phyloP scores from a whole-genome alignment of 2,113 vertebrate species.

The Muntiacus reevesi region DNA sequence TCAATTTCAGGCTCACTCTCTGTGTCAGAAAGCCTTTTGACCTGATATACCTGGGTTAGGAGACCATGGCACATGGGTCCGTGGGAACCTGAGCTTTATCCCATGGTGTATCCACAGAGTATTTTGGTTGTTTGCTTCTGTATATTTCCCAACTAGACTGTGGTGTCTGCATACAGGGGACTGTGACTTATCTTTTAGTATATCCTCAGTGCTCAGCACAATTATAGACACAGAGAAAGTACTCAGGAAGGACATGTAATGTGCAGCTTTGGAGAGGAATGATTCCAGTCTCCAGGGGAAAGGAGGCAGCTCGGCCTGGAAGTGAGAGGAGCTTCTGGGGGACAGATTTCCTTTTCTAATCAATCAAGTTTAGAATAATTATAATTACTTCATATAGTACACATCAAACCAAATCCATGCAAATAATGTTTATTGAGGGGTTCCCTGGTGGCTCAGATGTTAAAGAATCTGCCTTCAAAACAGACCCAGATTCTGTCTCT shows the following conservation, averaged over 20 bases:
- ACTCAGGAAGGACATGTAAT: background rate
- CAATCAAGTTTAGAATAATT: background rate
- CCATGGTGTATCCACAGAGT: background rate
- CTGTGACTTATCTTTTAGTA: background rate
- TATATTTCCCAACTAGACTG: background rate
- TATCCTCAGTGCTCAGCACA: background rate
- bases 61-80: background rate
- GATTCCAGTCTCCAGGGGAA: background rate
- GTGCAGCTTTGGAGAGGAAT: background rate
- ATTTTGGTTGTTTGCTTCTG: background rate
- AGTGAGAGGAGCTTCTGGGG: background rate
- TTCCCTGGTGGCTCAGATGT: background rate
- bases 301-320: background rate
- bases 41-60: background rate
- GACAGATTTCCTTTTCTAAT: background rate
- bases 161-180: background rate
- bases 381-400: background rate
- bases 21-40: background rate
- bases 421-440: background rate
- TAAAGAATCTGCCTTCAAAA: background rate
- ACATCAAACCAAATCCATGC: background rate
- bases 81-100: background rate
- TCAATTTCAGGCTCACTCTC: background rate
- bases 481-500: background rate
- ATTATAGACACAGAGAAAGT: background rate